These are phyloP conservation scores for Bovichtus variegatus DNA, from an alignment of 2,797 vertebrate genomes.

Conservation along the genomic window DNA sequence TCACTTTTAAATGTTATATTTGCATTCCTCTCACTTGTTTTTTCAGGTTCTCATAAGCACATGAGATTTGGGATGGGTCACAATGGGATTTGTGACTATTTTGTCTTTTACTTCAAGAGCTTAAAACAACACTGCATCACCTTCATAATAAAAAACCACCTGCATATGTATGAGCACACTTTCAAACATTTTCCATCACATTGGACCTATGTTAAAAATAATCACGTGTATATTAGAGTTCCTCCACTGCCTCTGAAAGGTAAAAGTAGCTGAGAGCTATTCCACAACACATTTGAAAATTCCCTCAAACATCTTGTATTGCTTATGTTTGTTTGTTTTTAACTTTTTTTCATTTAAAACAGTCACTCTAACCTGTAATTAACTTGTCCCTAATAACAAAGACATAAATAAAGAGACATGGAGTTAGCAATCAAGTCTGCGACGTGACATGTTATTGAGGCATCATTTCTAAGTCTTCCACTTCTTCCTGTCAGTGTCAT, in stretches of 20 bases:
- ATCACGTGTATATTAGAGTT: neutral
- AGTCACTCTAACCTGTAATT: slow-evolving; percentile 10
- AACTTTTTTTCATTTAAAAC: neutral
- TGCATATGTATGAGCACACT: slow-evolving; percentile 2
- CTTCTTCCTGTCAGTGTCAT: neutral
- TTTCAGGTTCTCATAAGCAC: neutral
- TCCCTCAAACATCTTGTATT: neutral
- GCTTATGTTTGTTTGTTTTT: neutral
- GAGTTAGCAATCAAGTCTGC: neutral
- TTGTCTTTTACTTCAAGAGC: neutral
- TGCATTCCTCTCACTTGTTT: too few relatives aligned
- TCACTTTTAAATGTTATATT: too few relatives aligned
- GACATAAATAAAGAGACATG: neutral
- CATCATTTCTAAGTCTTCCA: neutral
- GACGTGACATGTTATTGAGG: neutral
- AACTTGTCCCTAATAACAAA: neutral
- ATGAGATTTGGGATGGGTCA: too few relatives aligned
- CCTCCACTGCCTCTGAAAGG: neutral
- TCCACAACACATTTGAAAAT: neutral
- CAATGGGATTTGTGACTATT: too few relatives aligned
- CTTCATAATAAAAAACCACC: neutral
- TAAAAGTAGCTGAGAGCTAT: neutral
- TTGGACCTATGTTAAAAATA: slow-evolving; percentile 3
- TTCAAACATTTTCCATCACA: neutral
- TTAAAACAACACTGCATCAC: neutral